Evolutionary conservation across 2,888 invertebrate genomes (phyloP).

Genomic region (Zaprionus lineosus): DNA sequence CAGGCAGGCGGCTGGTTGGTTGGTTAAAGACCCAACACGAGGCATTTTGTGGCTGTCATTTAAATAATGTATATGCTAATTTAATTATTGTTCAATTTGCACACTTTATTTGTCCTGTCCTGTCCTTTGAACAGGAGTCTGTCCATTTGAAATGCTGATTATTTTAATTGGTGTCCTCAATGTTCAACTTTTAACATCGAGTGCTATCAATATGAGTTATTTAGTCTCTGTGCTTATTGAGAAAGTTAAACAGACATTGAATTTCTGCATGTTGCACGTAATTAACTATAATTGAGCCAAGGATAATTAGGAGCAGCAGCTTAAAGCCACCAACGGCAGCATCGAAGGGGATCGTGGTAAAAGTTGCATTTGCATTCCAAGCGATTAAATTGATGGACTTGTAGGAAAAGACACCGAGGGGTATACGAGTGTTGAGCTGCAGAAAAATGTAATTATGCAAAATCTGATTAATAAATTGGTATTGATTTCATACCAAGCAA

Average conservation of each 20-base stretch:
- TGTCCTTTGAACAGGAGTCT: no score
- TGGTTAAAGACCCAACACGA: slow-evolving; percentile 22
- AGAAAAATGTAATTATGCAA: background rate
- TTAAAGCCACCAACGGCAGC: slow-evolving; percentile 14
- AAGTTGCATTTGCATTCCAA: background rate
- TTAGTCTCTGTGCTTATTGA: slow-evolving; percentile 1
- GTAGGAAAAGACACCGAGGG: slow-evolving; percentile 16
- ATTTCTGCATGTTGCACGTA: slow-evolving; percentile 36
- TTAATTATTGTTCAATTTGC: slow-evolving; percentile 71
- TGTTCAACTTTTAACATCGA: background rate
- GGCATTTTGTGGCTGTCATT: slow-evolving; percentile 46
- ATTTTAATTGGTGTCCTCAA: slow-evolving; percentile 15
- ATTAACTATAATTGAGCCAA: slow-evolving; percentile 26
- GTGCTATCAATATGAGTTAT: no score
- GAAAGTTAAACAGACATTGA: slow-evolving; percentile 2
- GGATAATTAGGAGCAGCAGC: slow-evolving; percentile 26
- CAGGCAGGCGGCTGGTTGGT: no score
- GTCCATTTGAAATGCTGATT: slow-evolving; percentile 18
- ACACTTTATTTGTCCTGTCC: slow-evolving; percentile 49
- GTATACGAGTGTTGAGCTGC: slow-evolving; percentile 29
- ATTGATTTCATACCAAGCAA: slow-evolving; percentile 39
- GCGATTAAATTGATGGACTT: slow-evolving; percentile 33
- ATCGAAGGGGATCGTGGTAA: background rate
- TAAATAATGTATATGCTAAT: slow-evolving; percentile 70
- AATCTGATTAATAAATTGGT: background rate